Percentiles rank a stretch among this genome's conserved stretches.
These are phyloP conservation scores for Opisthograptis luteolata DNA, from an alignment of 2,888 invertebrate genomes.

Conservation along the genomic window DNA sequence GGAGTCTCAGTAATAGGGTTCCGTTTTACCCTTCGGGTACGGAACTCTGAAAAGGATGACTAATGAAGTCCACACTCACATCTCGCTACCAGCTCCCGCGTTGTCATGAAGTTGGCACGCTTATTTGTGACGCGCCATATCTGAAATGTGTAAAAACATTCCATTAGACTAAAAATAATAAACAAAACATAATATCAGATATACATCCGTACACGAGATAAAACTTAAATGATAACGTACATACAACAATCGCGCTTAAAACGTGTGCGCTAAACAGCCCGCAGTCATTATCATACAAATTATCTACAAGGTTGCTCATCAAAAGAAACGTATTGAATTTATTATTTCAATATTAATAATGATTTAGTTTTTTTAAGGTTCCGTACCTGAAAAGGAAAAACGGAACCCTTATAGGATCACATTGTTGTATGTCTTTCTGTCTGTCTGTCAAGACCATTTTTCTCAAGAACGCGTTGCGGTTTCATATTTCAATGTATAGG, in stretches of 20 bases:
- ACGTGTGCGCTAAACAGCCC: slow-evolving; percentile 40
- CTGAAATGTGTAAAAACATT: slow-evolving; percentile 53
- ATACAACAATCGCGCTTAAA: slow-evolving; percentile 29
- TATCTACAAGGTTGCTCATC: slow-evolving; percentile 61
- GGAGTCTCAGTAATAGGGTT: too few species aligned
- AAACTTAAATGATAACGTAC: slow-evolving; percentile 14
- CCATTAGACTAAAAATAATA: slow-evolving; percentile 24
- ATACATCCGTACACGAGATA: slow-evolving; percentile 14
- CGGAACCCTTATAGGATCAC: too few species aligned
- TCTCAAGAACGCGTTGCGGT: too few species aligned
- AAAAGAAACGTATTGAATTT: slow-evolving; percentile 58
- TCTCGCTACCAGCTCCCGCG: slow-evolving; percentile 59
- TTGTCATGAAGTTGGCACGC: slow-evolving; percentile 61
- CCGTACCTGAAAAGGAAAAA: too few species aligned
- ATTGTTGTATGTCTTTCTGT: too few species aligned
- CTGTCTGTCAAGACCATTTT: too few species aligned
- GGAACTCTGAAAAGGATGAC: slow-evolving; percentile 24
- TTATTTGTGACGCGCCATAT: slow-evolving; percentile 69
- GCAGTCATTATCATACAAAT: slow-evolving; percentile 54
- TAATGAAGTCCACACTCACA: slow-evolving; percentile 57
- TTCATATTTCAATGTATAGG: too few species aligned
- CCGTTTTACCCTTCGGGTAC: too few species aligned
- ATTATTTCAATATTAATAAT: slow-evolving; percentile 69
- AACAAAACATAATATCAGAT: slow-evolving; percentile 21
- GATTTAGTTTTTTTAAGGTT: slow-evolving; percentile 64